Percentiles rank a stretch among this genome's conserved stretches.
Conservation (phyloP, 2,797 vertebrate genomes). For the Enteromius afrohamiltoni region DNA sequence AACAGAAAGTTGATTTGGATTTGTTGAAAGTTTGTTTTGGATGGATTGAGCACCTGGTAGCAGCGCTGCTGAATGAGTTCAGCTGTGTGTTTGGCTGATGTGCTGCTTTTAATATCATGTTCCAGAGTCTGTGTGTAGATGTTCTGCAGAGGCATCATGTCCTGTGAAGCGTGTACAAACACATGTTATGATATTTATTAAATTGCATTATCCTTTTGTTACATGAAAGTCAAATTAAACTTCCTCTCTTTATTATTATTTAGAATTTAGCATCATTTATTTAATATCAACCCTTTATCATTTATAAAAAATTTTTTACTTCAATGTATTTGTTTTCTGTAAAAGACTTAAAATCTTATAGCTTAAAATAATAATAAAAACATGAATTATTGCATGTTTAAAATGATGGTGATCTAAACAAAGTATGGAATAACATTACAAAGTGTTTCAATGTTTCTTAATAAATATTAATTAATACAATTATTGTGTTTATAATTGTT, state of each 20-base stretch:
- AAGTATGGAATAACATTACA: background rate
- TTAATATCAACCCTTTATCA: background rate
- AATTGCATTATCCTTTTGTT: background rate
- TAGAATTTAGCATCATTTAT: background rate
- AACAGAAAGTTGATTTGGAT: too few species aligned
- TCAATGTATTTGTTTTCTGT: background rate
- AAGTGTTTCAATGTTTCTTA: background rate
- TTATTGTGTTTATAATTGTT: background rate
- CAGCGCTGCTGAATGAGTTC: conserved; percentile 85
- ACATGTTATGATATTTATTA: background rate
- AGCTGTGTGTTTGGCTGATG: conserved; percentile 72
- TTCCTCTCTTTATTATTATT: background rate
- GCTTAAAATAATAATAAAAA: background rate
- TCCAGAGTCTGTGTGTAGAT: conserved; percentile 88
- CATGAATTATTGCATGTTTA: background rate
- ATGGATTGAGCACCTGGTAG: conserved; percentile 79
- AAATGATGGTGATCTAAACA: background rate
- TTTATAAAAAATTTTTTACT: background rate
- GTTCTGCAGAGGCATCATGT: conserved; percentile 86
- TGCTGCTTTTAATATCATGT: conserved; percentile 83
- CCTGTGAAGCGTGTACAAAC: conserved; percentile 68
- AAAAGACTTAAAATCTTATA: background rate
- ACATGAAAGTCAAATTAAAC: background rate
- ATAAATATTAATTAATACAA: background rate
- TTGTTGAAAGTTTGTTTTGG: background rate